Base-by-base conservation (phyloP, 2,797 vertebrate genomes). In the Heteromormyrus szaboi region DNA sequence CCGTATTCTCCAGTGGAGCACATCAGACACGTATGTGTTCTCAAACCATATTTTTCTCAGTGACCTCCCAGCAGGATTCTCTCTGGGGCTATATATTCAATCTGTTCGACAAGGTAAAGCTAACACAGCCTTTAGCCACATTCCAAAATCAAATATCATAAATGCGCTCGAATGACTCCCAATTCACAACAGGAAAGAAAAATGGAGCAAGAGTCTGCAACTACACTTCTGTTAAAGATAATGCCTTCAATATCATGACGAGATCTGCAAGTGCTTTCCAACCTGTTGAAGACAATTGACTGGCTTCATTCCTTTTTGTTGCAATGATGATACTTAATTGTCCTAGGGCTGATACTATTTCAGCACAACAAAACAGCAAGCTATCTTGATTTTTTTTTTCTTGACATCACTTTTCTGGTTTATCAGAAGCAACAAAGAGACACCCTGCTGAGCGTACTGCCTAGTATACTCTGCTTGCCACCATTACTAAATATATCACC, bases 401-500 rank as follows among this genome's bases (percentile, higher is more conserved):
- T 29, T 53, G 29, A 79, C 53, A 33, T 25, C 29, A 50, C 19
- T 88, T 88, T 48, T 29, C 22, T 41, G 14, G 6, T 76, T 48
- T 83, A n/a, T 19, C 83, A 54, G 50, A 85, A 29, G 48, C 44
- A 65, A 65, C 2, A 53, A 85, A 85, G 17, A 51, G 51, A 86
- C 11, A 41, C 12, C 81, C 19, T 22, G 22, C 50, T 86, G 25
- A 29, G 22, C 41, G 29, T 51, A 88, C 84, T 83, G 86, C 7
- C 79, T 86, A 87, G 72, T 88, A 51, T 68, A 33, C 22, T 86
- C 87, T 54, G 41, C 88, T 88, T 79, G 3, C 76, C 59, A 41
- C 89, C 46, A 88, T 88, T 87, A 12, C 59, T 72, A 68, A 88
- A 86, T 59, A 53, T 88, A 87, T 54, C 86, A 29, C 84, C 56